Base-by-base conservation (phyloP, 1,140 invertebrate species). In the Bactericera cockerelli region DNA sequence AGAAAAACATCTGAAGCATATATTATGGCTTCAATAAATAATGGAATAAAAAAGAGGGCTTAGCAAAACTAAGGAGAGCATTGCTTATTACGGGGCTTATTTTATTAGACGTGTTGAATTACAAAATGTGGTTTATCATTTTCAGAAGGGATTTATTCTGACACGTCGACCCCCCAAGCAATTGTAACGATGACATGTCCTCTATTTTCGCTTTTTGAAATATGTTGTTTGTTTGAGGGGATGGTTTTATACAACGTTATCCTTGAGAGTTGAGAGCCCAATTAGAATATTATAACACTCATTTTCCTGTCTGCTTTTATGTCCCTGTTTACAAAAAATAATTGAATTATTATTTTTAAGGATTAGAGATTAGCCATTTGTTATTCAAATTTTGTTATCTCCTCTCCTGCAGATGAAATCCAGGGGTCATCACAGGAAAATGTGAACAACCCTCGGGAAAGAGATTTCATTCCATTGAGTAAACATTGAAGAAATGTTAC, bases 91-190 rank as follows among this genome's bases (percentile, higher is more conserved):
- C 22, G 22, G 22, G 42, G 42, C 42, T 49, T 49, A 49, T 49
- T 49, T 49, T 49, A 49, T 49, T 49, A 49, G 42, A 49, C 42
- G 42, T 49, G 42, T 49, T 49, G 22, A 49, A 49, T 49, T 49
- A 49, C 42, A 49, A 49, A 49, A 49, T 49, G 42, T 49, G 42
- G 42, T 49, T 49, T 49, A 49, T 49, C 42, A 49, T 49, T 49
- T 49, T 49, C 22, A 49, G 19, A 49, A 49, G 42, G 42, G 42
- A 49, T 49, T 49, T 49, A 49, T 49, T 49, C 42, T 49, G 42
- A 49, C 42, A 49, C 42, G 19, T 49, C 42, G 42, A 49, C 42
- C 42, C 42, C 42, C 42, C 42, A 49, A 49, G 42, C 42, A 49
- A 49, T 19, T 8, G 4, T 19, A 49, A 49, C 22, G 42, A 49